These are phyloP conservation scores for Parus major DNA, from an alignment of 2,113 vertebrate genomes.

Conservation along the genomic window DNA sequence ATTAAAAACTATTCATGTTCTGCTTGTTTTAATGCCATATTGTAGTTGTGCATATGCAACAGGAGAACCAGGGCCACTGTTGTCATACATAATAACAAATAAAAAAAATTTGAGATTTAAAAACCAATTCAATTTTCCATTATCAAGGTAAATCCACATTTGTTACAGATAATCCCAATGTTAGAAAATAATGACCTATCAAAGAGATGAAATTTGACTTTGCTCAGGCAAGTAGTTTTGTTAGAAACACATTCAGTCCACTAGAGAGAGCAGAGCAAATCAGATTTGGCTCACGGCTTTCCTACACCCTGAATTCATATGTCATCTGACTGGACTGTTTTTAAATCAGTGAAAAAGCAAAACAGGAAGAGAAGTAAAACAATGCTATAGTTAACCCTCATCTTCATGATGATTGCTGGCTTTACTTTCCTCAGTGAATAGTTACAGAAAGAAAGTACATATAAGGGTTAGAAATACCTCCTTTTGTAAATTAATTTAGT, in stretches of 20 bases:
- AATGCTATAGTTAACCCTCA: neutral
- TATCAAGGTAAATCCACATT: neutral
- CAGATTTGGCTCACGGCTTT: neutral
- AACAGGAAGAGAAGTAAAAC: neutral
- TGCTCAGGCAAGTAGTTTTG: neutral
- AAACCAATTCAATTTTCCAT: neutral
- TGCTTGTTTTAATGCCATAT: neutral
- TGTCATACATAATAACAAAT: neutral
- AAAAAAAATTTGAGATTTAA: neutral
- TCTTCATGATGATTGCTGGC: neutral
- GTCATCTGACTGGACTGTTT: neutral
- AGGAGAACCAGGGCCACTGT: neutral
- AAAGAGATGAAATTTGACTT: neutral
- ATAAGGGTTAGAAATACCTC: neutral
- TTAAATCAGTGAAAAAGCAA: neutral
- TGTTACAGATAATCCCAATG: neutral
- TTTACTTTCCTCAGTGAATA: neutral
- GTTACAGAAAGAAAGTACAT: neutral
- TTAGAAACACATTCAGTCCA: neutral
- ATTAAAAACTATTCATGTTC: neutral
- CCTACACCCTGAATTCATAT: neutral
- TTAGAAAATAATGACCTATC: neutral
- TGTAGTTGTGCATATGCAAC: neutral
- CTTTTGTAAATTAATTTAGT: neutral
- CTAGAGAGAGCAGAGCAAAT: neutral